Evolutionary conservation across 2,113 vertebrate species (phyloP), one percentile per base, ranked within the genome.

Genomic region (Rhinolophus ferrumequinum): DNA sequence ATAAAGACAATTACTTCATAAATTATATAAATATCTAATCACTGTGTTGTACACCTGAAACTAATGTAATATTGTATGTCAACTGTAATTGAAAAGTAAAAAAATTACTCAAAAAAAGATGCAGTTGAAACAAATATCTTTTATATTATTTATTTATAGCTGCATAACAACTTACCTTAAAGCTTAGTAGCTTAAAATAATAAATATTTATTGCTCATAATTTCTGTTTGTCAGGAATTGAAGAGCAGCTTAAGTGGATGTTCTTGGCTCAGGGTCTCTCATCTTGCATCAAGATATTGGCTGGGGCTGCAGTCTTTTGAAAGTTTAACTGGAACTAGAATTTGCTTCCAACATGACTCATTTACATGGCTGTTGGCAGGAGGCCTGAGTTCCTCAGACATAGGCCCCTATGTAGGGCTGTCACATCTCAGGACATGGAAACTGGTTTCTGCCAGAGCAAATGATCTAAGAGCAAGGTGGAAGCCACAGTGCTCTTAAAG

Each of bases 111-210:
- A 15, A 54, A 54, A 44, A 54, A 92, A 79, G 30, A 56, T 62
- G 54, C 28, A 72, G 0, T 70, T 15, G 28, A 88, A 94, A 54
- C 18, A 60, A 84, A 72, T 38, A 77, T 1, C 12, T 79, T 22
- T 76, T 62, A 62, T 62, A 60, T 64, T 84, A 76, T n/a, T 54
- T 64, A 73, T 13, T 77, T 64, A 73, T 30, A 72, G n/a, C 6
- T 28, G 19, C 19, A 62, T 44, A 75, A 73, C 19, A 92, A 88
- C 67, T 95, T 90, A 56, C 41, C 8, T 12, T 56, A 70, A 54
- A 67, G 22, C 41, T 67, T 84, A 80, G 64, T 85, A 76, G 30
- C n/a, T 88, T 94, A 60, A 88, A 88, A 85, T 14, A 92, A n/a
- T 22, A 81, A 81, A 11, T 15, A 24, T 30, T 81, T 93, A 82